phyloP scores from a whole-genome alignment of 2,797 vertebrate genomes.

The Enteromius radiatus region DNA sequence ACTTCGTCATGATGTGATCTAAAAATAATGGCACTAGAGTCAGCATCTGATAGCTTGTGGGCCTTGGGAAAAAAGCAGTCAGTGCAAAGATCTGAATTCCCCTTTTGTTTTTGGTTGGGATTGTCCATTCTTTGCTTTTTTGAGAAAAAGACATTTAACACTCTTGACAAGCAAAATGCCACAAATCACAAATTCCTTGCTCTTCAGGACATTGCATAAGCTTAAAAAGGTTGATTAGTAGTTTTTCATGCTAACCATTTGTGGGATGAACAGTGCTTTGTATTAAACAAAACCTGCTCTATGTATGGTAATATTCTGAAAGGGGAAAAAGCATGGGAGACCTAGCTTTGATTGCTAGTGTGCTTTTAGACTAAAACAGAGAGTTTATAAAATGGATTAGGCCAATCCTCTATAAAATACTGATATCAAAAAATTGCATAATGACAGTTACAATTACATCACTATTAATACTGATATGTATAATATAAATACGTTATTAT shows the following conservation, averaged over 20 bases:
- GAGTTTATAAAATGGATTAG: background rate
- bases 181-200: background rate
- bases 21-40: slow-evolving; percentile 1
- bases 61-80: background rate
- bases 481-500: slow-evolving; percentile 46
- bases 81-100: slow-evolving; percentile 28
- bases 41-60: background rate
- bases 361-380: background rate
- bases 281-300: background rate
- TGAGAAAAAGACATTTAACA: background rate
- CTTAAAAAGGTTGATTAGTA: background rate
- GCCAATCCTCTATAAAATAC: slow-evolving; percentile 24
- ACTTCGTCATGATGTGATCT: slow-evolving; percentile 1
- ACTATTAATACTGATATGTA: slow-evolving; percentile 54
- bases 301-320: background rate
- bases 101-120: slow-evolving; percentile 5
- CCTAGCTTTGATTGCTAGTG: background rate
- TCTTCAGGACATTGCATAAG: background rate
- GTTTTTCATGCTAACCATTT: background rate
- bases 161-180: slow-evolving; percentile 2
- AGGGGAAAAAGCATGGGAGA: background rate
- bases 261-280: background rate
- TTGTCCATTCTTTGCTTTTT: slow-evolving; percentile 10
- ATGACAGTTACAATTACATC: background rate
- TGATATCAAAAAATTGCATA: slow-evolving; percentile 24